These are phyloP conservation scores for Lycorma delicatula DNA, from an alignment of 1,140 invertebrate genomes.

Conservation along the genomic window DNA sequence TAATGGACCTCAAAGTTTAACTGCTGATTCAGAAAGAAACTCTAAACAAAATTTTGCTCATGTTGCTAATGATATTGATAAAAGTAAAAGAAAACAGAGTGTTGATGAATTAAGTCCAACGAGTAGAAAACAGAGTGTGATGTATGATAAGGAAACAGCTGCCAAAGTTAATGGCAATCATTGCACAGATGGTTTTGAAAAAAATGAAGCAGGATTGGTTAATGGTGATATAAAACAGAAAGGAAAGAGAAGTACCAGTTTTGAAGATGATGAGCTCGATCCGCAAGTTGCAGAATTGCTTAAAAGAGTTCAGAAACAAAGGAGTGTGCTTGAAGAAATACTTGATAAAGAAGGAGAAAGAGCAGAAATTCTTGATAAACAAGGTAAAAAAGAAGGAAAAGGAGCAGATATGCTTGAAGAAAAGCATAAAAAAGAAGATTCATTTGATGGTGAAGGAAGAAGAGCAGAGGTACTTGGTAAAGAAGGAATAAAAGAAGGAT, in stretches of 20 bases:
- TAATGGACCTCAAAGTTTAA: too few relatives aligned
- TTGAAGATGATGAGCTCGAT: conserved; percentile 42
- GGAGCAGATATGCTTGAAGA: too few relatives aligned
- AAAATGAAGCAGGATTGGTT: conserved; percentile 10
- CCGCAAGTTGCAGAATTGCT: conserved; percentile 47
- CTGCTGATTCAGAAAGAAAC: too few relatives aligned
- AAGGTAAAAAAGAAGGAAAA: too few relatives aligned
- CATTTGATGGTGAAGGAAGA: too few relatives aligned
- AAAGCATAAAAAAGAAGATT: too few relatives aligned
- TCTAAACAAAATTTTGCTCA: not conserved
- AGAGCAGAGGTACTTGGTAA: too few relatives aligned
- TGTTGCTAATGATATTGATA: conserved; percentile 12
- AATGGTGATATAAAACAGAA: conserved; percentile 30
- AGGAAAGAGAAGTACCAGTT: conserved; percentile 34
- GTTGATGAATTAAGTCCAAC: not conserved
- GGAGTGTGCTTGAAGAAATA: conserved; percentile 59
- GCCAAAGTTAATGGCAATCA: not conserved
- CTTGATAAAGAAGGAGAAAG: conserved; percentile 48
- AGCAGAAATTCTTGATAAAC: not conserved
- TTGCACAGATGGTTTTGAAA: not conserved
- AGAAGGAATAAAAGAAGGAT: too few relatives aligned
- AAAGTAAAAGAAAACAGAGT: conserved; percentile 8
- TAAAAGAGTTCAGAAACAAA: conserved; percentile 53
- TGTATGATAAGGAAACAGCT: not conserved
- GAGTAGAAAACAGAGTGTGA: conserved; percentile 12